These are phyloP conservation scores for Mythimna albipuncta DNA, from an alignment of 2,888 invertebrate species.

Conservation along the genomic window DNA sequence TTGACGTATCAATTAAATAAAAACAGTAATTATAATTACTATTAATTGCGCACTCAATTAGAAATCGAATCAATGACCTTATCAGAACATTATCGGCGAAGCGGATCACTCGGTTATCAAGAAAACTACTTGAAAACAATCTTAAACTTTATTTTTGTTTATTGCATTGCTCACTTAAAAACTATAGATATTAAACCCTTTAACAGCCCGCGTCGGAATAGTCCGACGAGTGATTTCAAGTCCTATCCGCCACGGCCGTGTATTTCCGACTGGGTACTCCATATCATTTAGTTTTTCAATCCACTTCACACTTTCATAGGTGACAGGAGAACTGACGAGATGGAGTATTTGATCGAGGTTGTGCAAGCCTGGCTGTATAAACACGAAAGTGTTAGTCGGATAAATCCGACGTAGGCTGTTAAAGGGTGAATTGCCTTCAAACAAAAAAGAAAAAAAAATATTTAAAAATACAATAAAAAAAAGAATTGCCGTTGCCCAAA, in stretches of 20 bases:
- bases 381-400: no score
- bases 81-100: slow-evolving; percentile 28
- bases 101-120: slow-evolving; percentile 49
- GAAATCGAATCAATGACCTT: slow-evolving; percentile 33
- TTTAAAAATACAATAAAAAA: not conserved
- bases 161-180: slow-evolving; percentile 60
- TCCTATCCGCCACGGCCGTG: no score
- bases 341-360: no score
- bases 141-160: slow-evolving; percentile 55
- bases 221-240: no score
- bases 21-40: not conserved
- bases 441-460: slow-evolving; percentile 1
- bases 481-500: slow-evolving; percentile 12
- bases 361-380: no score
- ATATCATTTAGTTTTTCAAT: no score
- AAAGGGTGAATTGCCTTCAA: slow-evolving; percentile 2
- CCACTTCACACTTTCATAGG: no score
- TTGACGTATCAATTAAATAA: not conserved
- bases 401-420: no score
- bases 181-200: slow-evolving; percentile 14
- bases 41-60: slow-evolving; percentile 20
- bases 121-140: slow-evolving; percentile 59
- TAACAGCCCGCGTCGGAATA: no score
- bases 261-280: no score
- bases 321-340: no score